A percentile compares a stretch with the other conserved stretches of the same genome.
Conservation (phyloP, 2,888 invertebrate genomes). For the Apocheima hispidaria region DNA sequence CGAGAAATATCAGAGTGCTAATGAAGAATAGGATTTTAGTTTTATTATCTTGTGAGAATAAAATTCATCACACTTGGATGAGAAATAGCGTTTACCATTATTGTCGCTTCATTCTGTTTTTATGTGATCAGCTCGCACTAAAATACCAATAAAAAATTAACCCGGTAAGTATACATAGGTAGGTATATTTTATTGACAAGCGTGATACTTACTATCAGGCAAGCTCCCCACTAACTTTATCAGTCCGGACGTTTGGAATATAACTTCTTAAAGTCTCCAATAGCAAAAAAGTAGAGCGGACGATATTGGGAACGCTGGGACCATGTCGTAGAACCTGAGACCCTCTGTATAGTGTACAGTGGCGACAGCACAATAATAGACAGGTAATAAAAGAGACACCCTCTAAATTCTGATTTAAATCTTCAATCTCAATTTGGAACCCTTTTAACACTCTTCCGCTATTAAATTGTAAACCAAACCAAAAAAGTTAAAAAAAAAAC, state of each 20-base stretch:
- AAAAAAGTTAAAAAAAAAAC: slow-evolving; percentile 38
- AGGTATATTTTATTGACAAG: too few species aligned
- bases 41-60: slow-evolving; percentile 25
- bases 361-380: slow-evolving; percentile 48
- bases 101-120: neutral
- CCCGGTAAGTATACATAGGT: too few species aligned
- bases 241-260: too few species aligned
- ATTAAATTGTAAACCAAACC: slow-evolving; percentile 58
- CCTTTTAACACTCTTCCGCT: slow-evolving; percentile 74
- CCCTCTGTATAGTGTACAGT: neutral
- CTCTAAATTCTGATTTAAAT: slow-evolving; percentile 47
- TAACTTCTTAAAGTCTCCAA: too few species aligned
- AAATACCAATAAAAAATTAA: neutral
- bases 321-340: neutral
- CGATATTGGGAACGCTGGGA: too few species aligned
- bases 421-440: slow-evolving; percentile 61
- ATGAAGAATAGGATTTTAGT: slow-evolving; percentile 30
- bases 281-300: too few species aligned
- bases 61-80: slow-evolving; percentile 6
- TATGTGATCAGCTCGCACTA: neutral
- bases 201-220: too few species aligned
- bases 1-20: slow-evolving; percentile 33
- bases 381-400: slow-evolving; percentile 55
- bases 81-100: slow-evolving; percentile 1
- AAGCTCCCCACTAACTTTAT: too few species aligned